These are phyloP conservation scores for Saguinus midas DNA, from an alignment of 2,113 vertebrate species.

Conservation along the genomic window DNA sequence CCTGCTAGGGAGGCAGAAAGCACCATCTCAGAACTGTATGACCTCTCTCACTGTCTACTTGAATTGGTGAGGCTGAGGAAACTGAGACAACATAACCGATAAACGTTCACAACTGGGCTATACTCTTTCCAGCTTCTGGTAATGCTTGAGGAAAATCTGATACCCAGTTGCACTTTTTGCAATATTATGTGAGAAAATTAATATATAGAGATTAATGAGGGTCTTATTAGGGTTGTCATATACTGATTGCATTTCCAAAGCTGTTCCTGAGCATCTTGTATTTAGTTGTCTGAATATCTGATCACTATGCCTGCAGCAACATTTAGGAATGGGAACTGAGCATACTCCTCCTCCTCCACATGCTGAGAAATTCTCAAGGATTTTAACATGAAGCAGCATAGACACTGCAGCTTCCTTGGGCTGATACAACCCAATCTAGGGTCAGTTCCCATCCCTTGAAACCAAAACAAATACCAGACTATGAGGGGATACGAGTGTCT, in stretches of 20 bases:
- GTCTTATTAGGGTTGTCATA: neutral
- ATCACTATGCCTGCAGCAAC: neutral
- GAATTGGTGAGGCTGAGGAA: neutral
- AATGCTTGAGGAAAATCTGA: neutral
- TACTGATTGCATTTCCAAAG: neutral
- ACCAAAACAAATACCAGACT: neutral
- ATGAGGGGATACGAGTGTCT: fast-evolving
- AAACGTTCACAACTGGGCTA: neutral
- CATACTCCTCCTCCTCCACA: neutral
- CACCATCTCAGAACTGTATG: neutral
- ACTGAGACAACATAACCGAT: neutral
- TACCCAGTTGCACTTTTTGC: neutral
- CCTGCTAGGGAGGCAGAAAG: neutral
- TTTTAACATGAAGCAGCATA: neutral
- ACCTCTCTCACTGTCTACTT: too few species aligned
- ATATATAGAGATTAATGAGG: neutral
- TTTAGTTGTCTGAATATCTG: neutral
- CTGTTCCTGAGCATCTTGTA: neutral
- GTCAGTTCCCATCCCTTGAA: neutral
- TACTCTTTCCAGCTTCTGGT: neutral
- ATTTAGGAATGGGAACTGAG: neutral
- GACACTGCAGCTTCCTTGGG: neutral
- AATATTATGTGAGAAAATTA: neutral
- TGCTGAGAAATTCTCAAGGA: neutral
- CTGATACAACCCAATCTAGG: neutral